Base-by-base conservation (phyloP, 2,797 vertebrate genomes). In the Enoplosus armatus region DNA sequence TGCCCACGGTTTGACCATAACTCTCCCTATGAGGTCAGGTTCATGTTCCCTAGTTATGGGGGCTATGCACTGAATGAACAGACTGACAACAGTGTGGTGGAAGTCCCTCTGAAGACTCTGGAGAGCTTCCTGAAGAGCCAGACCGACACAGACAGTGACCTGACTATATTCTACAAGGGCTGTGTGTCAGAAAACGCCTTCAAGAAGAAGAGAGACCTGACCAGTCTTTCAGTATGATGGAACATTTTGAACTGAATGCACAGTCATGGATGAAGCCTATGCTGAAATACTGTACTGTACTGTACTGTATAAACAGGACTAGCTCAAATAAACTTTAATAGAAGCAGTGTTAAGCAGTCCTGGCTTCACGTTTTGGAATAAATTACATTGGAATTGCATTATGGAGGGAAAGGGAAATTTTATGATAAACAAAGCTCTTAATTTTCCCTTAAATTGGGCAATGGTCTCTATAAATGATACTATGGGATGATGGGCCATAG, bases 11-110 rank as follows among this genome's bases (percentile, higher is more conserved):
- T 92, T 56, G 94, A 95, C 77, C 91, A 47, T 14, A 95, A 95
- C 84, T 93, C 94, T 0, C 95, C 94, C 0, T 95, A 94, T 10
- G 93, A 94, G 68, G 94, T 95, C 67, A 92, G 93, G 31, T 95
- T 92, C 62, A 95, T 94, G 94, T 93, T 95, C 66, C 95, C 94
- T 2, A 79, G 90, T 33, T 93, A 94, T 5, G 93, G 90, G 0
- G 93, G 91, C 31, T 95, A 94, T 37, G 94, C 92, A 6, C 67
- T 90, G 60, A 95, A 95, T 79, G 87, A 85, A 22, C 72, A 70
- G 29, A 74, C 53, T 1, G 91, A 84, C 8, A 80, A 92, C 62
- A 64, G 39, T n/a, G 92, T 95, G 35, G 64, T 85, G 24, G 94
- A 95, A 62, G 91, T 95, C 9, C 91, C 93, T 4, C 60, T 95